A percentile compares a stretch with the other conserved stretches of the same genome.
phyloP scores from a whole-genome alignment of 2,888 invertebrate species.

The Alloscopus bannaensis region DNA sequence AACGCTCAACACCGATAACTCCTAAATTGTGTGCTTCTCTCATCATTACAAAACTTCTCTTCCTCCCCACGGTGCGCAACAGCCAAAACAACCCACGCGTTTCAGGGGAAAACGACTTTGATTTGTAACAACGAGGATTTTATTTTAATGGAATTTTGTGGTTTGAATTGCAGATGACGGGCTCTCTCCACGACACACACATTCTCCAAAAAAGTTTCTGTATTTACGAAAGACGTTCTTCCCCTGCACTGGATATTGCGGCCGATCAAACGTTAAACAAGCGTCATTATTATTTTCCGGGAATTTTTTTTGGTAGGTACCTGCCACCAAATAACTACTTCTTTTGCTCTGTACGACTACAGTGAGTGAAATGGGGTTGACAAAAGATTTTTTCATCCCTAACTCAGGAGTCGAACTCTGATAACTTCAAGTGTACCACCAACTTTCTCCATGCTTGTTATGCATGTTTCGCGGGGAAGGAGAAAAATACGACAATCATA shows the following conservation, averaged over 20 bases:
- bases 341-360: too few species aligned
- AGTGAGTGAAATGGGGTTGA: slow-evolving; percentile 8
- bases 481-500: slow-evolving; percentile 1
- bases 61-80: too few species aligned
- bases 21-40: too few species aligned
- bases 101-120: slow-evolving; percentile 36
- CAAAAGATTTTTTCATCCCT: neutral
- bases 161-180: slow-evolving; percentile 67
- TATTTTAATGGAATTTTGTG: slow-evolving; percentile 63
- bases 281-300: slow-evolving; percentile 4
- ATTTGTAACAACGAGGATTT: slow-evolving; percentile 58
- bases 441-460: too few species aligned
- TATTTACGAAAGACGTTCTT: too few species aligned
- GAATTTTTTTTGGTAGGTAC: neutral
- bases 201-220: neutral
- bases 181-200: slow-evolving; percentile 1
- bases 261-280: slow-evolving; percentile 1
- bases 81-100: neutral
- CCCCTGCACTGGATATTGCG: neutral
- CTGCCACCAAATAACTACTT: too few species aligned
- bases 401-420: too few species aligned
- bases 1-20: too few species aligned
- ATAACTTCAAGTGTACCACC: too few species aligned
- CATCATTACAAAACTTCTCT: too few species aligned
- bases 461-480: neutral